phyloP scores from a whole-genome alignment of 2,888 invertebrate genomes.

The Diachrysia chrysitis region DNA sequence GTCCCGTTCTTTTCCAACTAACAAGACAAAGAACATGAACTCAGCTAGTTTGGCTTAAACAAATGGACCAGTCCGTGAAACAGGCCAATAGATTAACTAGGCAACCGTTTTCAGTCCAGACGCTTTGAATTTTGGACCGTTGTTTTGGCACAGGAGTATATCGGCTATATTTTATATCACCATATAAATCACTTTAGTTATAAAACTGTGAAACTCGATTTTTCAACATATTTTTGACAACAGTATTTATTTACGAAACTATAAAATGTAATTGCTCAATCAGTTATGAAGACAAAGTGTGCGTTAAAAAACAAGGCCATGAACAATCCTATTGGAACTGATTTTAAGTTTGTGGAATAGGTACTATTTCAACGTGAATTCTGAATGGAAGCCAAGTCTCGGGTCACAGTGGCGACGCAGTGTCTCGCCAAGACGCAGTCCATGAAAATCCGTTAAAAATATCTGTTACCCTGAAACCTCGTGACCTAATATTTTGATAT shows the following conservation, averaged over 20 bases:
- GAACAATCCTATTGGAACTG: slow-evolving; percentile 7
- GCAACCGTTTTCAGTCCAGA: slow-evolving; percentile 22
- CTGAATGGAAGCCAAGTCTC: slow-evolving; percentile 54
- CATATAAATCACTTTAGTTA: not conserved
- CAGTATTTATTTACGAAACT: not conserved
- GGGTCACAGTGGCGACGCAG: slow-evolving; percentile 54
- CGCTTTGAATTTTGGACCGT: slow-evolving; percentile 8
- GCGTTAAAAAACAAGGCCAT: slow-evolving; percentile 9
- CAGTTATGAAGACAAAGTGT: not conserved
- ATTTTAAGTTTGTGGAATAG: slow-evolving; percentile 34
- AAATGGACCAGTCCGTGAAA: slow-evolving; percentile 21
- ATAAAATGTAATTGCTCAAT: not conserved
- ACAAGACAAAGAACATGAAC: slow-evolving; percentile 22
- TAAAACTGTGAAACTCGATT: not conserved
- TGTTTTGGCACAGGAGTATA: slow-evolving; percentile 16
- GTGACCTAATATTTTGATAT: slow-evolving; percentile 40
- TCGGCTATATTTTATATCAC: not conserved
- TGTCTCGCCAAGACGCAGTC: slow-evolving; percentile 57
- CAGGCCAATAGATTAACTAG: slow-evolving; percentile 26
- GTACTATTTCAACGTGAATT: slow-evolving; percentile 34
- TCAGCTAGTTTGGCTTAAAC: slow-evolving; percentile 14
- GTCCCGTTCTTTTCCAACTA: not conserved
- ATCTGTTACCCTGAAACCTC: slow-evolving; percentile 18
- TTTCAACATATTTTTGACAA: not conserved
- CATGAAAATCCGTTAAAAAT: slow-evolving; percentile 44